Percentiles rank a stretch among this genome's conserved stretches.
Conservation (phyloP, 2,113 vertebrate genomes). For the Notarius lentiginosus region DNA sequence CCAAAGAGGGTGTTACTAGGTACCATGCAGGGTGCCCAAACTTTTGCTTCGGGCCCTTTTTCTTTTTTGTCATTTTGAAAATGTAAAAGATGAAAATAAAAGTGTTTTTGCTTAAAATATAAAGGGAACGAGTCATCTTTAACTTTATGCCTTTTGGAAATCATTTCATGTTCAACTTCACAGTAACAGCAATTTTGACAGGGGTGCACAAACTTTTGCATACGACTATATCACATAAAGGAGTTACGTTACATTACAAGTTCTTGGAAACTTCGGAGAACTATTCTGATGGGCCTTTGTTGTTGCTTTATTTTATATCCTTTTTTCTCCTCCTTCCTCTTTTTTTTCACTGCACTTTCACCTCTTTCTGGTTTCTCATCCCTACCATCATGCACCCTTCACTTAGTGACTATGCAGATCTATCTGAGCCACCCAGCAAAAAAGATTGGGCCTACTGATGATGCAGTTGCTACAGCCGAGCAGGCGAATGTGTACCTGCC, state of each 20-base stretch:
- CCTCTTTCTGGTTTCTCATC: neutral
- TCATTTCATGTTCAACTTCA: too few species aligned
- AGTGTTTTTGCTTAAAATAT: too few species aligned
- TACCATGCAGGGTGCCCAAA: too few species aligned
- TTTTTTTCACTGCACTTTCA: neutral
- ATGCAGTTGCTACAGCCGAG: conserved; percentile 55
- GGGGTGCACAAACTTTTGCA: too few species aligned
- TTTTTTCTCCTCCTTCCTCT: neutral
- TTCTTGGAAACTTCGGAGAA: neutral
- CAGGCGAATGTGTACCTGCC: conserved; percentile 58
- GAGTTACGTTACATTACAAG: neutral
- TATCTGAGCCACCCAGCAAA: conserved; percentile 77
- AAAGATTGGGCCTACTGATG: conserved; percentile 75
- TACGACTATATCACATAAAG: neutral
- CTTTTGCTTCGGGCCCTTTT: too few species aligned
- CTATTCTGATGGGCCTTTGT: neutral
- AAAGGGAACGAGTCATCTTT: too few species aligned
- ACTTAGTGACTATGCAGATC: conserved; percentile 81
- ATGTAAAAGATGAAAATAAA: too few species aligned
- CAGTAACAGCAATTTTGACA: too few species aligned
- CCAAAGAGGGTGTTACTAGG: too few species aligned
- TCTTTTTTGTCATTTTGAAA: too few species aligned
- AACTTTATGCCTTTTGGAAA: too few species aligned
- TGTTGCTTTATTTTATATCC: neutral
- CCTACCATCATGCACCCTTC: conserved; percentile 52